Conservation (phyloP, 1,140 invertebrate species). For the Solenopsis fugax region DNA sequence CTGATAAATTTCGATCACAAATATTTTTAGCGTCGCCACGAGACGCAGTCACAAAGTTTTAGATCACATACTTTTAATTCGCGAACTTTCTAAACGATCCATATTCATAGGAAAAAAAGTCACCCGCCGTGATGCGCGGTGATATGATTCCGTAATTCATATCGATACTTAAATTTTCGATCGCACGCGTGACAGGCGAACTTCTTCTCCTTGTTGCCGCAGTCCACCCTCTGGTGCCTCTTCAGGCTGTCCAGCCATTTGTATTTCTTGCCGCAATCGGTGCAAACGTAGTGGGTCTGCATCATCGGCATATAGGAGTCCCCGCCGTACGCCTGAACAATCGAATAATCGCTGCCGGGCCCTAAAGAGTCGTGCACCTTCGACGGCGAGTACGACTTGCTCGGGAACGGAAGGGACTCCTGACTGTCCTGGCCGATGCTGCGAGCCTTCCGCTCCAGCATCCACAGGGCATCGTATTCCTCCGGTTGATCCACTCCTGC, state of each 20-base stretch:
- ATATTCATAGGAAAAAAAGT: not conserved
- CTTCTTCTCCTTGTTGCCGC: slow-evolving; percentile 85
- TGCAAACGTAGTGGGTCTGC: slow-evolving; percentile 73
- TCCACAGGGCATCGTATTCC: slow-evolving; percentile 72
- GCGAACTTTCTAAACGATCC: not conserved
- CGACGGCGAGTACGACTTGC: slow-evolving; percentile 19
- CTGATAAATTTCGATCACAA: slow-evolving; percentile 28
- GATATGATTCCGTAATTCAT: slow-evolving; percentile 83
- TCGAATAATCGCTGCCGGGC: not conserved
- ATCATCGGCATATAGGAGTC: slow-evolving; percentile 52
- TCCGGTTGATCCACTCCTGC: slow-evolving; percentile 56
- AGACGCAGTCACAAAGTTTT: not conserved
- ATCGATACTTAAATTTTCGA: slow-evolving; percentile 83
- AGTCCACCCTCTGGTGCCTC: slow-evolving; percentile 87
- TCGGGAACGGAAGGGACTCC: not conserved
- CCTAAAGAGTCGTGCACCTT: not conserved
- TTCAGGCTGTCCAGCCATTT: slow-evolving; percentile 86
- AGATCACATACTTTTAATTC: not conserved
- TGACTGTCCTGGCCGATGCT: slow-evolving; percentile 44
- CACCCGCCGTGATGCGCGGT: slow-evolving; percentile 71
- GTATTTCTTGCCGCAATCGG: slow-evolving; percentile 86
- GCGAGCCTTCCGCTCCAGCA: slow-evolving; percentile 71
- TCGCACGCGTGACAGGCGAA: slow-evolving; percentile 81
- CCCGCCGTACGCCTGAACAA: slow-evolving; percentile 21
- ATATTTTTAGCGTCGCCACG: not conserved